Percentiles rank a stretch among this genome's conserved stretches.
These are phyloP conservation scores for Macquaria ambigua DNA, from an alignment of 2,113 vertebrate genomes.

Conservation along the genomic window DNA sequence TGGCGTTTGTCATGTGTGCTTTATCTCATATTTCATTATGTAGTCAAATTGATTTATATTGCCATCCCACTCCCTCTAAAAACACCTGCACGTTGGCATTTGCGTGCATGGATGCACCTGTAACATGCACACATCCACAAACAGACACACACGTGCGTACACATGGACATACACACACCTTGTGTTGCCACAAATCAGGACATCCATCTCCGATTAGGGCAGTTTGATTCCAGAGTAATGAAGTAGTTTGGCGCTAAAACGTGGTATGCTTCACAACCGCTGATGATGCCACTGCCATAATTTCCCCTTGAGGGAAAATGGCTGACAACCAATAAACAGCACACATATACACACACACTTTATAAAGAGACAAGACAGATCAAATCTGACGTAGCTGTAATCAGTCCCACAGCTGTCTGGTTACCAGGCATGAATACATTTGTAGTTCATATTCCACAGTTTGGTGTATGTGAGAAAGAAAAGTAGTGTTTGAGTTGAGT, in stretches of 20 bases:
- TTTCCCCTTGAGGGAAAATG: constrained; percentile 44
- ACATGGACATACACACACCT: background rate
- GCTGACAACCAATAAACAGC: constrained; percentile 1
- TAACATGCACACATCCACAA: background rate
- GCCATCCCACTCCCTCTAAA: background rate
- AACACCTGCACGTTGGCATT: background rate
- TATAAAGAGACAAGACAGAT: constrained; percentile 62
- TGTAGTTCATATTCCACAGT: constrained; percentile 19
- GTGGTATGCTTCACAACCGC: constrained; percentile 14
- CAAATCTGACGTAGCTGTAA: constrained; percentile 69
- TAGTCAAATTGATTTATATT: constrained; percentile 43
- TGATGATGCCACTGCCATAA: constrained; percentile 20
- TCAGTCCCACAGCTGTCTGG: constrained; percentile 62
- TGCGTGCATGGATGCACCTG: background rate
- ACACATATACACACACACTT: background rate
- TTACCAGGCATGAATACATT: constrained; percentile 49
- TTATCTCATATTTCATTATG: constrained; percentile 46
- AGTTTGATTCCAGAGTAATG: constrained; percentile 64
- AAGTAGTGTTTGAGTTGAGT: background rate
- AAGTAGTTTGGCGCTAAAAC: constrained; percentile 56
- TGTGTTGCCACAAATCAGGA: constrained; percentile 45
- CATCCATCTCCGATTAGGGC: constrained; percentile 64
- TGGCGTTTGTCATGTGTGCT: constrained; percentile 18
- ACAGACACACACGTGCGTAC: background rate
- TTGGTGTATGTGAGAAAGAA: background rate